These are phyloP conservation scores for Halcyon senegalensis DNA, from an alignment of 2,113 vertebrate genomes.

Conservation along the genomic window DNA sequence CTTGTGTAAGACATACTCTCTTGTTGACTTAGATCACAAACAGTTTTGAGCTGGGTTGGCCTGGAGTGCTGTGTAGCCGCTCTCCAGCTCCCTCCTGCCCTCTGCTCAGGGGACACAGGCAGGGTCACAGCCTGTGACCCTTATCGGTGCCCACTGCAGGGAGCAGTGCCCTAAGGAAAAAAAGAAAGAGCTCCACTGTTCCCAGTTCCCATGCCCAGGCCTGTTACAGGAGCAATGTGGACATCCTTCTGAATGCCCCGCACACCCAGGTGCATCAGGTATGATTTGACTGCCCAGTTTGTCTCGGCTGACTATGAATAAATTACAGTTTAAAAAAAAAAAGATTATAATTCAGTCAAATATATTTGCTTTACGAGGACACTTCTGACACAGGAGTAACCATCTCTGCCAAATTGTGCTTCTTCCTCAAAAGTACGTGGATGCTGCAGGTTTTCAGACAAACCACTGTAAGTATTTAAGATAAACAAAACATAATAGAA, in stretches of 20 bases:
- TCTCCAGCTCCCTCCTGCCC: neutral
- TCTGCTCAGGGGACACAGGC: neutral
- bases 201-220: neutral
- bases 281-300: neutral
- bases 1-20: neutral
- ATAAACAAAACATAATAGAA: neutral
- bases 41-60: neutral
- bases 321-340: neutral
- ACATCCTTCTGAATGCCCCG: neutral
- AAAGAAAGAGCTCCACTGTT: neutral
- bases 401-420: neutral
- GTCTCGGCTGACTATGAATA: neutral
- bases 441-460: neutral
- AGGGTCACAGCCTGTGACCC: neutral
- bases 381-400: neutral
- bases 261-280: too few species aligned
- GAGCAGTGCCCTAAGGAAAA: neutral
- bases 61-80: neutral
- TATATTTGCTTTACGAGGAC: neutral
- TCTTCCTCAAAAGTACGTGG: neutral
- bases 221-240: neutral
- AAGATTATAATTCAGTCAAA: neutral
- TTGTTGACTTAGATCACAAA: neutral
- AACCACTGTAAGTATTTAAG: neutral
- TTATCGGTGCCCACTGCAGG: rapidly evolving